Evolutionary conservation across 2,888 invertebrate species (phyloP).

Genomic region (Achlya flavicornis): DNA sequence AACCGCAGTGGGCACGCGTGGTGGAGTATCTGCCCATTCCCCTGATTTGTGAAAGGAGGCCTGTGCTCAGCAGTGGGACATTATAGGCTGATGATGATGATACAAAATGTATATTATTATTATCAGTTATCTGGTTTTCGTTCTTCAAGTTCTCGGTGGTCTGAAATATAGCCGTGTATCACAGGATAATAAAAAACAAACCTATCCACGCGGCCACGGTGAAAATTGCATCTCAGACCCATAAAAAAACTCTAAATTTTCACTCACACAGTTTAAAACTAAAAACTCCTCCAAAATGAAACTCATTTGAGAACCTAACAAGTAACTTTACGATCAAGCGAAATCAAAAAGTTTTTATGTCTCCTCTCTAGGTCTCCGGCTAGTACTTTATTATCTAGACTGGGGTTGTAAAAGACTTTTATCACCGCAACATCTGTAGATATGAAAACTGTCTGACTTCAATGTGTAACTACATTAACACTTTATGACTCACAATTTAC

Average conservation of each 20-base stretch:
- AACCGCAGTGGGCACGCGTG: no score
- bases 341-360: neutral
- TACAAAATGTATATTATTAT: no score
- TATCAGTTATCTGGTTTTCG: no score
- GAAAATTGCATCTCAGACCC: neutral
- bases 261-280: neutral
- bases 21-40: no score
- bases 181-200: no score
- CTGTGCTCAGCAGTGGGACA: no score
- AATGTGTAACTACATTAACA: conserved; percentile 1
- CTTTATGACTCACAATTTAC: neutral
- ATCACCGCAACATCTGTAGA: neutral
- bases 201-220: no score
- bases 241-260: neutral
- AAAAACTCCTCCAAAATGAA: neutral
- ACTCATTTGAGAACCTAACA: conserved; percentile 1
- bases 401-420: neutral
- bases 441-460: neutral
- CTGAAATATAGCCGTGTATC: no score
- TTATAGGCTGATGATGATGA: no score
- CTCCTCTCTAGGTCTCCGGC: neutral
- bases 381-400: neutral
- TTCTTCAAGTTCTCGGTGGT: no score
- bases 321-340: neutral
- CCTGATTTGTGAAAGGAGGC: no score